Conservation (phyloP, 2,888 invertebrate species). For the Hirtodrosophila histrioides region DNA sequence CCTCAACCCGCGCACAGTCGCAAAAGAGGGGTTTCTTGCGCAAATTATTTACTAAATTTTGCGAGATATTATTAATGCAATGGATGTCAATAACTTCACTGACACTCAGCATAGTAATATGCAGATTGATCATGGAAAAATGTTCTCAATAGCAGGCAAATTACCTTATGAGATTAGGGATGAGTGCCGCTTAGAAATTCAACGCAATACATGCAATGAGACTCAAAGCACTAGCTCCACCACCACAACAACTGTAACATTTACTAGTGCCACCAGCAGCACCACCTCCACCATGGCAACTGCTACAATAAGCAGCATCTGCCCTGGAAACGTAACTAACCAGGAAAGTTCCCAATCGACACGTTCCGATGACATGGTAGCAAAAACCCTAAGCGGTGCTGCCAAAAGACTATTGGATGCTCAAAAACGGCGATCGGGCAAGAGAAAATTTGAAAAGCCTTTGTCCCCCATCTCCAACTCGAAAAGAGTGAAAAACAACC, state of each 20-base stretch:
- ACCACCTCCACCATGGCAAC: background rate
- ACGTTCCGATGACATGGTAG: background rate
- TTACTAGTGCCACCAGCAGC: background rate
- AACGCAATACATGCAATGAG: conserved; percentile 1
- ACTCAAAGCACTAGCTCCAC: background rate
- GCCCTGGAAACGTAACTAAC: background rate
- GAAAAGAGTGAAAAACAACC: conserved; percentile 1
- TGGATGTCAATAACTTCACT: background rate
- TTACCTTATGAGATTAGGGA: background rate
- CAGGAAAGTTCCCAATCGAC: background rate
- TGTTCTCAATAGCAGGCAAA: conserved; percentile 3
- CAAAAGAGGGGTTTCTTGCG: conserved; percentile 4
- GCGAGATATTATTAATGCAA: conserved; percentile 1
- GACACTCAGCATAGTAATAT: background rate
- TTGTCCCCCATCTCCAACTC: conserved; percentile 1
- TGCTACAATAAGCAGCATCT: background rate
- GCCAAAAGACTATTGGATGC: conserved; percentile 5
- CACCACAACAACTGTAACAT: background rate
- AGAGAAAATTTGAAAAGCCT: background rate
- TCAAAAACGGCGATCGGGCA: conserved; percentile 1
- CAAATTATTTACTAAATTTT: conserved; percentile 6
- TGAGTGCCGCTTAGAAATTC: background rate
- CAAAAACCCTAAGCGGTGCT: conserved; percentile 3
- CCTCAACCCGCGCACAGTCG: background rate
- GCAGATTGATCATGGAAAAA: conserved; percentile 4